Base-by-base conservation (phyloP, 2,797 vertebrate species). In the Austrolebias charrua region DNA sequence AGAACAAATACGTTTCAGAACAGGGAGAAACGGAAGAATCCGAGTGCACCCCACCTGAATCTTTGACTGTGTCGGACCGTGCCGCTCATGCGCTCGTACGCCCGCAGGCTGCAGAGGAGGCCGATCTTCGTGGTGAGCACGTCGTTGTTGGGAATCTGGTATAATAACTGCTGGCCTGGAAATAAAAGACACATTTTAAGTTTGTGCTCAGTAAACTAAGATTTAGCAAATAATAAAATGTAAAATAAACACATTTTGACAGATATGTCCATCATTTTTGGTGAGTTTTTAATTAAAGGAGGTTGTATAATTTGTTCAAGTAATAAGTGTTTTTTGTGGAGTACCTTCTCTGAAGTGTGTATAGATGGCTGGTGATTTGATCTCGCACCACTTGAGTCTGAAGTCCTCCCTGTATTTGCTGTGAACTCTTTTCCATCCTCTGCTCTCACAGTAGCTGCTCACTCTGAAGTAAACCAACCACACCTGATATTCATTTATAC, bases 81-180 rank as follows among this genome's bases (percentile, higher is more conserved):
- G 79, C 57, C 85, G 81, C 81, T 78, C 71, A 90, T 80, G 38
- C 89, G 82, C 1, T 95, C 88, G 5, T 94, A 92, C 29, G 94
- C 93, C 55, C 92, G 68, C 28, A 97, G 92, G 70, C 93, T 94
- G 83, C 80, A 89, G 56, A 96, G 86, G 42, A 98, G 94, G 52
- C 95, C 94, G 0, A 91, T 95, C 86, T 97, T 97, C 8, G 92
- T 94, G 64, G 95, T 96, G 78, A 98, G 91, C 31, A 95, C 84
- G 28, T 85, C 88, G 65, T 95, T 97, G 90, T 95, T 96, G 53
- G 95, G 95, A 48, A 97, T 94, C 90, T 98, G 95, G 73, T 91
- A 97, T 35, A 97, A 60, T 75, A 98, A 71, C 82, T 97, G 95
- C 53, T 94, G 74, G 2, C 96, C 95, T 97, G 73, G 2, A 50